Evolutionary conservation across 2,113 vertebrate genomes (phyloP).

Genomic region (Mus spicilegus): DNA sequence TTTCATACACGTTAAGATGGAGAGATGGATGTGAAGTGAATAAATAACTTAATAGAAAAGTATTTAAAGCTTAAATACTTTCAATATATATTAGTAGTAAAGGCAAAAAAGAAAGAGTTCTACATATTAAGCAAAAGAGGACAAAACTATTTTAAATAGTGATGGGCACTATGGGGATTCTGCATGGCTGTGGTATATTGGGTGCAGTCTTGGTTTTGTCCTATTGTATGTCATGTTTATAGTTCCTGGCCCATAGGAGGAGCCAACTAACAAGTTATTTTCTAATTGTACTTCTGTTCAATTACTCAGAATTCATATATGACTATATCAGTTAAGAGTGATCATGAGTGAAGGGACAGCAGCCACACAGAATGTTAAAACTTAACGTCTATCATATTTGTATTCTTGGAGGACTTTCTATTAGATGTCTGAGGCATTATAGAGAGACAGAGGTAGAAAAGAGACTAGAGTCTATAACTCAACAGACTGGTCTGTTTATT

Average conservation of each 20-base stretch:
- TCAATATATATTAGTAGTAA: too few species aligned
- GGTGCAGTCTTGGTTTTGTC: not conserved
- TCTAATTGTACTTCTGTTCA: not conserved
- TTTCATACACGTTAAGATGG: not conserved
- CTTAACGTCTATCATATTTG: not conserved
- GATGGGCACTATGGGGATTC: not conserved
- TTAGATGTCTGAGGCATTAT: not conserved
- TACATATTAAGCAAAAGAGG: not conserved
- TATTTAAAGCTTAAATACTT: too few species aligned
- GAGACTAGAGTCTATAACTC: not conserved
- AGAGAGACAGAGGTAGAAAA: not conserved
- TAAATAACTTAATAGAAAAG: too few species aligned
- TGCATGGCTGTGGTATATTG: not conserved
- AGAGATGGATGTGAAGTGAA: too few species aligned
- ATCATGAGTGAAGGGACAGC: not conserved
- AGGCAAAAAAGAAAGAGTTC: not conserved
- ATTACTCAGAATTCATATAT: not conserved
- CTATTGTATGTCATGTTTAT: not conserved
- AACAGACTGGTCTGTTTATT: not conserved
- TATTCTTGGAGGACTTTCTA: not conserved
- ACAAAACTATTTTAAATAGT: conserved; percentile 20
- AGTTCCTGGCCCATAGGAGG: not conserved
- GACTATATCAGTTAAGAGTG: not conserved
- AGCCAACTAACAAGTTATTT: not conserved
- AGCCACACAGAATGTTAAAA: not conserved